A percentile compares a stretch with the other conserved stretches of the same genome.
These are phyloP conservation scores for Silurus meridionalis DNA, from an alignment of 2,113 vertebrate species.

Conservation along the genomic window DNA sequence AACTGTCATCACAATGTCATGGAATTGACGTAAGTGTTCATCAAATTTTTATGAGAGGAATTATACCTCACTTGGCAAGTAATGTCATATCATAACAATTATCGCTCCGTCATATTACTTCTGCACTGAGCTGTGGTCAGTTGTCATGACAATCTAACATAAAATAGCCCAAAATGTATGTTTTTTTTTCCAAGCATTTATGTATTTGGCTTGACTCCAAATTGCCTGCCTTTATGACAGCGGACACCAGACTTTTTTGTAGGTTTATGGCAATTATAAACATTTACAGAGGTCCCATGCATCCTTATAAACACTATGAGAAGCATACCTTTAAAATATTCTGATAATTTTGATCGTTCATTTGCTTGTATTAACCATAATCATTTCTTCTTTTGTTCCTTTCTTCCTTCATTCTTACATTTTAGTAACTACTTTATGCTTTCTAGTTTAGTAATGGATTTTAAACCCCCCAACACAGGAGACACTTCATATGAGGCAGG, in stretches of 20 bases:
- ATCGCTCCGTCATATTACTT: not conserved
- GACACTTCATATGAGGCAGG: not conserved
- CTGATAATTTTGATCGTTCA: not conserved
- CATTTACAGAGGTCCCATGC: not conserved
- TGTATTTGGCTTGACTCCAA: not conserved
- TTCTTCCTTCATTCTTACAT: not conserved
- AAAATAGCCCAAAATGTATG: not conserved
- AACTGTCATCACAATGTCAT: not conserved
- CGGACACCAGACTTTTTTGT: not conserved
- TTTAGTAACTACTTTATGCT: not conserved
- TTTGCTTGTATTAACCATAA: not conserved
- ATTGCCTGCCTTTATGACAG: not conserved
- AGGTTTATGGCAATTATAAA: not conserved
- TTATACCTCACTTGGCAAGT: not conserved
- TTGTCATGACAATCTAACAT: not conserved
- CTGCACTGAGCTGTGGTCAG: not conserved
- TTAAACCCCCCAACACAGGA: not conserved
- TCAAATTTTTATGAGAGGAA: not conserved
- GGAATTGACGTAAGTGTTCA: not conserved
- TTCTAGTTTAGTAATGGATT: not conserved
- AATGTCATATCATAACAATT: conserved; percentile 1
- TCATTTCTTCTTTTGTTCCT: not conserved
- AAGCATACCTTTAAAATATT: not conserved
- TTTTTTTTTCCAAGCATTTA: no score
- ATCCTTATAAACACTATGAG: not conserved